Evolutionary conservation across 2,113 vertebrate species (phyloP), one percentile per base, ranked within the genome.

Genomic region (Xiphophorus hellerii): DNA sequence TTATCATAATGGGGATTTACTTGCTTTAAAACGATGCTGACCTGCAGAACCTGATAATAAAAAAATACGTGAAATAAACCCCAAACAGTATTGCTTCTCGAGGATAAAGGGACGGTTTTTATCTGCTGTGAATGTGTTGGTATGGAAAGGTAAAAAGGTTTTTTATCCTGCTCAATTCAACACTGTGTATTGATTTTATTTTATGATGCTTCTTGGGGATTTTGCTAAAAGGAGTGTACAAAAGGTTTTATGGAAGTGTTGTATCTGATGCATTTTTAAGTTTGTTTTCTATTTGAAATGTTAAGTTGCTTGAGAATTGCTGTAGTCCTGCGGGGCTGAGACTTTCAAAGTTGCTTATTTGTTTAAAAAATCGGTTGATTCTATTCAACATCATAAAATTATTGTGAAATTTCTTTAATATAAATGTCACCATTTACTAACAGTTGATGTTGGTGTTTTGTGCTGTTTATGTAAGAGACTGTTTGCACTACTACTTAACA

Each of bases 101-200:
- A 68, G 33, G 15, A 69, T 65, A 74, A 88, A 84, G 73, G 69
- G 44, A 80, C 42, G 1, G 2, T 31, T 54, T 79, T 27, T 58
- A 10, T 6, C 4, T 48, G n/a, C 8, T 65, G 48, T 63, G 17
- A 17, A 66, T 69, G 58, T 69, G 12, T 48, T 37, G 5, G 27
- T 35, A n/a, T 29, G 29, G 17, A 66, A 12, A 8, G 12, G 31
- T 7, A 8, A 12, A 27, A n/a, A 3, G 30, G 17, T 30, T 10
- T 66, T 37, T 72, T 6, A 39, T 60, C 60, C 4, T 12, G 12
- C 30, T 54, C 22, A 66, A 61, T 71, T 5, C 25, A 73, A 20
- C 12, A 25, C 12, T 63, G 61, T 48, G 3, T 51, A 65, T 68
- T 66, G 14, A 66, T 30, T 64, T 48, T 69, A 13, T 30, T 10